Percentiles rank a stretch among this genome's conserved stretches.
These are phyloP conservation scores for Furcifer pardalis DNA, from an alignment of 2,797 vertebrate genomes.

Conservation along the genomic window DNA sequence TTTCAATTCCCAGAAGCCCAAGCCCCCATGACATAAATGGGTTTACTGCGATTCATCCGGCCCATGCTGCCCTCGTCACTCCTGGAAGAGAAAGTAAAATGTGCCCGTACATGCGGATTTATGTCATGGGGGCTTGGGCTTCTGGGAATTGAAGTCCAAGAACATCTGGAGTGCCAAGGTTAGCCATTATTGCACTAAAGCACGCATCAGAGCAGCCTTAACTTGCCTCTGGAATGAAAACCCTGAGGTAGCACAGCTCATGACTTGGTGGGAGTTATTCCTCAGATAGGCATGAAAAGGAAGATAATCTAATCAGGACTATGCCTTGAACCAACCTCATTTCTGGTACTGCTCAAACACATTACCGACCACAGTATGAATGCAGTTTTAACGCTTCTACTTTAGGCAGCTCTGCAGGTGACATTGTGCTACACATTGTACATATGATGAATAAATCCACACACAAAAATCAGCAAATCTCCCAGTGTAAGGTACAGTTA, in stretches of 20 bases:
- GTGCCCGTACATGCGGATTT: too few relatives aligned
- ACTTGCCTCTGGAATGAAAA: not conserved
- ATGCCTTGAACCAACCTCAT: not conserved
- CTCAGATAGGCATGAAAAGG: not conserved
- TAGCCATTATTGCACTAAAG: too few relatives aligned
- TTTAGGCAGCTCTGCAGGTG: not conserved
- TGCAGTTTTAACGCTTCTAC: not conserved
- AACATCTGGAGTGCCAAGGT: too few relatives aligned
- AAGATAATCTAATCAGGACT: too few relatives aligned
- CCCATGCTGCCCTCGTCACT: too few relatives aligned
- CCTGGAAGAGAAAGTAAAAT: too few relatives aligned
- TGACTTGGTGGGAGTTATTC: not conserved
- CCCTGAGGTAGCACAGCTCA: not conserved
- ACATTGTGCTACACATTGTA: not conserved
- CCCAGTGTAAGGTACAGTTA: not conserved
- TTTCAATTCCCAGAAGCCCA: too few relatives aligned
- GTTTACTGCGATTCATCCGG: too few relatives aligned
- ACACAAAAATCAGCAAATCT: slow-evolving; percentile 28
- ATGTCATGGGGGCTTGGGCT: too few relatives aligned
- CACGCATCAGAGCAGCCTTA: not conserved
- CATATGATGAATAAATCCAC: not conserved
- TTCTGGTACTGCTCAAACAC: not conserved
- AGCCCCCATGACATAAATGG: too few relatives aligned
- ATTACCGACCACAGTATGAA: not conserved
- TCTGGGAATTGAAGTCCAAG: too few relatives aligned